Percentiles rank a stretch among this genome's conserved stretches.
Conservation (phyloP, 2,113 vertebrate species). For the Ceratotherium simum region DNA sequence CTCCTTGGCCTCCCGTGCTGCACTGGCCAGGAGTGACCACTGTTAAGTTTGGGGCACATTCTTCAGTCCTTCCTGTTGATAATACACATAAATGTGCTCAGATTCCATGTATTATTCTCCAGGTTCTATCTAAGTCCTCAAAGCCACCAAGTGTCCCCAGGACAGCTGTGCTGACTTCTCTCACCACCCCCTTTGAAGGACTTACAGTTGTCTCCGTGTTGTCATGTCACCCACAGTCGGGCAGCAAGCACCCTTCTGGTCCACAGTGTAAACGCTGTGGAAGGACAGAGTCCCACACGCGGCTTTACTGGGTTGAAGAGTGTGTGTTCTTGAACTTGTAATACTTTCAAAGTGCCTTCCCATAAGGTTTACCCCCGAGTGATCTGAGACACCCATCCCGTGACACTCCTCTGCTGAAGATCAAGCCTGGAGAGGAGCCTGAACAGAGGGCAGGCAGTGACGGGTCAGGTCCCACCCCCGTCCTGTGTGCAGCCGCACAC, state of each 20-base stretch:
- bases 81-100: not conserved
- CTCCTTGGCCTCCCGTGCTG: not conserved
- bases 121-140: not conserved
- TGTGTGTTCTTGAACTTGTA: not conserved
- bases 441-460: not conserved
- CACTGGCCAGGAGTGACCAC: not conserved
- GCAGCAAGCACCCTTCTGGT: not conserved
- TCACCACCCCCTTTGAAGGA: not conserved
- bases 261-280: not conserved
- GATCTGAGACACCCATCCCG: not conserved
- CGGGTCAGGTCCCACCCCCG: not conserved
- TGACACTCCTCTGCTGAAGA: not conserved
- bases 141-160: too few relatives aligned
- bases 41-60: not conserved
- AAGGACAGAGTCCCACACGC: accelerated
- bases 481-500: not conserved
- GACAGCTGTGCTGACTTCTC: not conserved
- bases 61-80: not conserved
- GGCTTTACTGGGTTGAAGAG: not conserved
- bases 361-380: not conserved
- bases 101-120: not conserved
- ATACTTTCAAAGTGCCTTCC: not conserved
- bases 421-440: not conserved
- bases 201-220: conserved; percentile 73
- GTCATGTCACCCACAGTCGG: conserved; percentile 11